Evolutionary conservation across 2,888 invertebrate genomes (phyloP), one percentile per base, ranked within the genome.

Genomic region (Gryllus longicercus): DNA sequence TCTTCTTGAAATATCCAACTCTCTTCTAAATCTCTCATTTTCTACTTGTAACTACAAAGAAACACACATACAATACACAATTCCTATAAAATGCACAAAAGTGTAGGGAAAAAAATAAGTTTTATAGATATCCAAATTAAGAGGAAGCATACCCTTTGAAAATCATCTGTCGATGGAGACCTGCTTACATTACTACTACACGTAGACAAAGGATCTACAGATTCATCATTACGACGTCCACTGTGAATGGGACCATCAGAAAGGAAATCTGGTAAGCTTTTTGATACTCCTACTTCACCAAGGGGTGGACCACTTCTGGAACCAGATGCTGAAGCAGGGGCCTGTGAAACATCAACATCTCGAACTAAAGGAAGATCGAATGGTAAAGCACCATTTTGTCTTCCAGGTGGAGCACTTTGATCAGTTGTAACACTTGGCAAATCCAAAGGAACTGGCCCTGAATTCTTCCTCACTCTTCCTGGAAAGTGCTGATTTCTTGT

Each of bases 211-310:
- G 79, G 50, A 78, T 63, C 63, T 18, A 63, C n/a, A 63, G 63
- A n/a, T 63, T 63, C 63, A 18, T 63, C 74, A 21, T 75, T 74
- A n/a, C 78, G 81, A 21, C 75, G 80, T 50, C 78, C 84, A 88
- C 91, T 87, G 74, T 87, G 86, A 83, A 89, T 89, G 25, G 93
- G 92, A 10, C 93, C 93, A 84, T 93, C 93, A 2, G 92, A 92
- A 51, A 93, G 88, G 85, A 93, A 93, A 84, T 93, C 93, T 2
- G 93, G 93, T 82, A 93, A 86, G 83, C 90, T 90, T 86, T 91
- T 90, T 78, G 89, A 88, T 74, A 88, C 87, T 4, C 81, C 82
- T n/a, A 79, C 79, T 78, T 82, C 82, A 51, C 79, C 80, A 50
- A 80, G 49, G 12, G 80, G 81, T 38, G 75, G 49, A n/a, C 77